phyloP scores from a whole-genome alignment of 35 echinoderm and acorn worm genomes.

The Ophioderma brevispina region DNA sequence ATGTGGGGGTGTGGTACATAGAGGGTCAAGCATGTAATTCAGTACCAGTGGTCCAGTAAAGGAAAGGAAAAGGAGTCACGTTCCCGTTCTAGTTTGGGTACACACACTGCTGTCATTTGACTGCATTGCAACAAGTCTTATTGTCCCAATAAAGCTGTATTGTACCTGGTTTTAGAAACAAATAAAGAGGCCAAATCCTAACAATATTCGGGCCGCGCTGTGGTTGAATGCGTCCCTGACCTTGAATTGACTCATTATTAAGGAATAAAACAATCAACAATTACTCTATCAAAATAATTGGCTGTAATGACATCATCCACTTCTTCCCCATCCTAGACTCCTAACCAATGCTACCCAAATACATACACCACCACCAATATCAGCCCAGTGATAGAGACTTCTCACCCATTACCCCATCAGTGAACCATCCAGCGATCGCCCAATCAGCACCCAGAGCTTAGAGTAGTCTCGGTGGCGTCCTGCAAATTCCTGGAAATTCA shows the following conservation, averaged over 20 bases:
- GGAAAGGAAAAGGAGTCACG: too few relatives aligned
- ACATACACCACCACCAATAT: not conserved
- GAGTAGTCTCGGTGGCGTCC: not conserved
- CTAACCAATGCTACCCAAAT: not conserved
- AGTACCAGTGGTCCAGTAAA: too few relatives aligned
- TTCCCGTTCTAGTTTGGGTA: too few relatives aligned
- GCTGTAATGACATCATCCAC: not conserved
- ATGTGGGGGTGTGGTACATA: too few relatives aligned
- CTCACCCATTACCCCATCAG: not conserved
- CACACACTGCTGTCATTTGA: too few relatives aligned
- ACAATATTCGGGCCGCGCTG: too few relatives aligned
- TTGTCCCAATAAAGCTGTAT: too few relatives aligned
- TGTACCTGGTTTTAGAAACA: too few relatives aligned
- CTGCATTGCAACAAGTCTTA: too few relatives aligned
- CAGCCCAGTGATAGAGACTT: not conserved
- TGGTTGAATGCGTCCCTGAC: too few relatives aligned
- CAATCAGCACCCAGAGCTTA: not conserved
- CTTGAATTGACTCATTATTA: not conserved
- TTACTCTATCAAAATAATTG: not conserved
- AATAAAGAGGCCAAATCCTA: too few relatives aligned
- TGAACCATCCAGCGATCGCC: not conserved
- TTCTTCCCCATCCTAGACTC: not conserved
- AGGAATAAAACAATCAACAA: not conserved
- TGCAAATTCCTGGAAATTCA: constrained; percentile 2
- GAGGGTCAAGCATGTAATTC: too few relatives aligned